Evolutionary conservation across 2,113 vertebrate genomes (phyloP).

Genomic region (Corythornis madagascariensis): DNA sequence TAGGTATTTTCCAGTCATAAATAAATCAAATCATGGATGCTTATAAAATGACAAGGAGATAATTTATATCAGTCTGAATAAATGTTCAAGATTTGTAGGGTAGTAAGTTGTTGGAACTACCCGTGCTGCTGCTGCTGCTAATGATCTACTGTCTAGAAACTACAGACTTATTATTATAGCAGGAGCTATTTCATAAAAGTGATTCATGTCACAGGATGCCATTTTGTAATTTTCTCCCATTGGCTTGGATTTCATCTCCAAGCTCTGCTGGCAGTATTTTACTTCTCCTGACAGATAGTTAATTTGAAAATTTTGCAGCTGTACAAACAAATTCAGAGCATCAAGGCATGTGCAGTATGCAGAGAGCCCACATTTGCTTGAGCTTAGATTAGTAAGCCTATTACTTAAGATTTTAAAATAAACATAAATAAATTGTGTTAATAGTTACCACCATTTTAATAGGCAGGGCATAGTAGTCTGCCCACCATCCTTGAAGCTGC

Average conservation of each 20-base stretch:
- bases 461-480: not conserved
- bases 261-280: constrained; percentile 51
- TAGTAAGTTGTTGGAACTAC: constrained; percentile 14
- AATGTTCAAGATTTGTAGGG: not conserved
- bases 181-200: not conserved
- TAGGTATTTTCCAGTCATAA: not conserved
- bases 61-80: constrained; percentile 19
- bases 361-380: not conserved
- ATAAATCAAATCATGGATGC: not conserved
- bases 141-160: constrained; percentile 22
- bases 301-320: constrained; percentile 64
- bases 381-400: constrained; percentile 26
- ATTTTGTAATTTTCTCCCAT: constrained; percentile 52
- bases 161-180: constrained; percentile 27
- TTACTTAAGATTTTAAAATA: constrained; percentile 30
- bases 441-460: constrained; percentile 28
- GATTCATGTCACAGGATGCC: constrained; percentile 24
- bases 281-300: constrained; percentile 64
- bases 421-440: constrained; percentile 29
- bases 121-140: constrained; percentile 13
- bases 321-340: constrained; percentile 59
- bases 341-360: constrained; percentile 2
- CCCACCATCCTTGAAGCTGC: not conserved
- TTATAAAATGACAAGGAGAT: not conserved
- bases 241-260: constrained; percentile 56